Conservation (phyloP, 2,797 vertebrate species). For the Semaprochilodus insignis region DNA sequence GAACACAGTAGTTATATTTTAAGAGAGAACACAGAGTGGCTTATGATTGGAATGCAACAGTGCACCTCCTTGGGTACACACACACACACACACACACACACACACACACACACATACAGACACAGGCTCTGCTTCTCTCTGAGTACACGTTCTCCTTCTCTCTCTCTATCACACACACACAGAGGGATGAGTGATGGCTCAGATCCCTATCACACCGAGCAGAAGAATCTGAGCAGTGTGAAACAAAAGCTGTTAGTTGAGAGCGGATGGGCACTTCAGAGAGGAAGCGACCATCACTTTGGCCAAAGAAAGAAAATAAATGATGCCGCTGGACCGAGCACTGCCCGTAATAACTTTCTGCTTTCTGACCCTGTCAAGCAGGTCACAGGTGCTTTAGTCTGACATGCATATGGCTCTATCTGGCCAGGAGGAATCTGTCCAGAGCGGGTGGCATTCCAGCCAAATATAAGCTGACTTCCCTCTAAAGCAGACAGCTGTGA, state of each 20-base stretch:
- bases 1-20: conserved; percentile 60
- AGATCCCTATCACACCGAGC: conserved; percentile 69
- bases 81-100: conserved; percentile 28
- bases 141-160: not conserved
- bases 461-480: not conserved
- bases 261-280: conserved; percentile 63
- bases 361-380: conserved; percentile 41
- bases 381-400: conserved; percentile 62
- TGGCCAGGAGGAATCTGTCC: not conserved
- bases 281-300: conserved; percentile 75
- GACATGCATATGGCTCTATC: conserved; percentile 54
- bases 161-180: conserved; percentile 18
- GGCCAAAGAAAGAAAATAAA: conserved; percentile 55
- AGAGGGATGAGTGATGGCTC: conserved; percentile 59
- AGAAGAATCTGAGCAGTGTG: conserved; percentile 55
- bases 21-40: conserved; percentile 60
- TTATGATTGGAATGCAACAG: conserved; percentile 55
- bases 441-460: not conserved
- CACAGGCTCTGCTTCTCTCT: conserved; percentile 18
- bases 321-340: conserved; percentile 62
- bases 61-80: not conserved
- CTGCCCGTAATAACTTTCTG: conserved; percentile 62
- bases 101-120: conserved; percentile 9
- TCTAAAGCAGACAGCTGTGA: not conserved
- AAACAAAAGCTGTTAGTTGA: conserved; percentile 65